Percentiles rank a stretch among this genome's conserved stretches.
Evolutionary conservation across 1,140 invertebrate species (phyloP).

Genomic region (Holotrichia oblita): DNA sequence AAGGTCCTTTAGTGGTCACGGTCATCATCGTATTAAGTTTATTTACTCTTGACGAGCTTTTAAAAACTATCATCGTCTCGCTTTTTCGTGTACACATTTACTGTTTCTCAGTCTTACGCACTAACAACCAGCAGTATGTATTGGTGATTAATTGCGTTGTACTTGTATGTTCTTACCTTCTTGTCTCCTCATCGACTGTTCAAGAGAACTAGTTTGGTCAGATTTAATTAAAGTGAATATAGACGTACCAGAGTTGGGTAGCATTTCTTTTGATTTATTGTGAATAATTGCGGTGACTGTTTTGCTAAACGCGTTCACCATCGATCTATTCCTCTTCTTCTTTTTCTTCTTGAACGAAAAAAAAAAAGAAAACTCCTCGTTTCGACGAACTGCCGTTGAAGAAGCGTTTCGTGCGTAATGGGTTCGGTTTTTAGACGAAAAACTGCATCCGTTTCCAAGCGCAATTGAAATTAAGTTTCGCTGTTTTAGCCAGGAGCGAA

Average conservation of each 20-base stretch:
- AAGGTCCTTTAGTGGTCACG: slow-evolving; percentile 11
- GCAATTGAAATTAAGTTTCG: background rate
- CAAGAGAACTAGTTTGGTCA: slow-evolving; percentile 6
- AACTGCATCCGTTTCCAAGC: background rate
- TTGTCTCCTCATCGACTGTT: background rate
- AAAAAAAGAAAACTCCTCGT: no score
- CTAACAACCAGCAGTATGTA: background rate
- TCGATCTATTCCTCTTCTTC: background rate
- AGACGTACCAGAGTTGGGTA: slow-evolving; percentile 11
- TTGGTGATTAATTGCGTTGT: slow-evolving; percentile 12
- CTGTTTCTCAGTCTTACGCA: background rate
- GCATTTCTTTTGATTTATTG: slow-evolving; percentile 5
- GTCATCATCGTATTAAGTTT: slow-evolving; percentile 13
- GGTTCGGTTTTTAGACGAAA: background rate
- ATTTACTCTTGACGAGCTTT: slow-evolving; percentile 7
- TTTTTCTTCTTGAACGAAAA: background rate
- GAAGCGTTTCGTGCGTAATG: background rate
- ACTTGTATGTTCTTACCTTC: background rate
- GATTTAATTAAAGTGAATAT: slow-evolving; percentile 14
- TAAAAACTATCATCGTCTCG: background rate
- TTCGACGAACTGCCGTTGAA: background rate
- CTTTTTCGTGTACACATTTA: background rate
- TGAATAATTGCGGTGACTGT: slow-evolving; percentile 6
- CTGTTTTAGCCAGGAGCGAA: background rate
- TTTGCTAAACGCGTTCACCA: background rate